Percentiles rank a stretch among this genome's conserved stretches.
These are phyloP conservation scores for Zaprionus gabonicus DNA, from an alignment of 1,140 invertebrate genomes.

Conservation along the genomic window DNA sequence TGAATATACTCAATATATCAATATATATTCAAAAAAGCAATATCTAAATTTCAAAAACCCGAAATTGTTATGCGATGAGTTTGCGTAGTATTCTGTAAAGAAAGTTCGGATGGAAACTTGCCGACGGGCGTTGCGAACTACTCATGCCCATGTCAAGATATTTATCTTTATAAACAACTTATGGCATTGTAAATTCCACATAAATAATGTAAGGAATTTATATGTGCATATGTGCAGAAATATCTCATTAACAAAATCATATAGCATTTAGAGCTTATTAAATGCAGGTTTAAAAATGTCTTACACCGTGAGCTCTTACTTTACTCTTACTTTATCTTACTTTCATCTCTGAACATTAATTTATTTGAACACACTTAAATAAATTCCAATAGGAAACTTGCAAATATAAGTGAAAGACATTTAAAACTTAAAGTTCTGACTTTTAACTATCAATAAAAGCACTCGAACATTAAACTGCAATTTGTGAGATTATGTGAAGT, in stretches of 20 bases:
- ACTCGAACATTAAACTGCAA: not conserved
- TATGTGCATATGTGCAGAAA: not conserved
- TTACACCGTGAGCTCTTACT: not conserved
- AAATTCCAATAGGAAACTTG: not conserved
- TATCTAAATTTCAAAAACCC: not conserved
- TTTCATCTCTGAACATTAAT: not conserved
- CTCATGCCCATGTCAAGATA: not conserved
- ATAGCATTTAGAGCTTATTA: not conserved
- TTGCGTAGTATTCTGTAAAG: not conserved
- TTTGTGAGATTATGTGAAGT: constrained; percentile 1
- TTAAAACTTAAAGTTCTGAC: not conserved
- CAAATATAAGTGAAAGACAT: not conserved
- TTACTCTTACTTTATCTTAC: not conserved
- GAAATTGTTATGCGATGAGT: not conserved
- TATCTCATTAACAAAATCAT: not conserved
- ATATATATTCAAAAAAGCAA: not conserved
- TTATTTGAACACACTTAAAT: not conserved
- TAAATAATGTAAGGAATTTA: not conserved
- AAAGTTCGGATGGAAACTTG: not conserved
- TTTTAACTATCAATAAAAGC: not conserved
- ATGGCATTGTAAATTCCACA: constrained; percentile 2
- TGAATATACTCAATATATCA: no score
- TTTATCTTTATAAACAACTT: constrained; percentile 7
- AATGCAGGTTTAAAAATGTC: not conserved
- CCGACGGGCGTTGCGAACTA: not conserved